phyloP scores from a whole-genome alignment of 2,113 vertebrate species.

The Notiomystis cincta region DNA sequence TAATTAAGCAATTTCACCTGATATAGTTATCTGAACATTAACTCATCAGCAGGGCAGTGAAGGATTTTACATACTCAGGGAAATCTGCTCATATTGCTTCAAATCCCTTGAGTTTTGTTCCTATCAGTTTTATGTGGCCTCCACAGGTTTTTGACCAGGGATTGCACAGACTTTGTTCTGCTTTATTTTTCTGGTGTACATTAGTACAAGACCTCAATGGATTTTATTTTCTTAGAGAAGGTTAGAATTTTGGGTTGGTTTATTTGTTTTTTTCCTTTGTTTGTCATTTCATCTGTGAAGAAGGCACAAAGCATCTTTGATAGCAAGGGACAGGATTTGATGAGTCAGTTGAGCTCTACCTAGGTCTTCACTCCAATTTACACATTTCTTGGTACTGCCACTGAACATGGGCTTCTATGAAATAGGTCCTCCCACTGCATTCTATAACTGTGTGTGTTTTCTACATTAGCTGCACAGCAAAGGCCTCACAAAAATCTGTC shows the following conservation, averaged over 20 bases:
- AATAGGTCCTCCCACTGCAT: not conserved
- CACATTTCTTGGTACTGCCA: not conserved
- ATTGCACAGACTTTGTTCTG: not conserved
- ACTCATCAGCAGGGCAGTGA: not conserved
- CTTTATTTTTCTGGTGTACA: not conserved
- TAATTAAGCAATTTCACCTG: slow-evolving; percentile 47
- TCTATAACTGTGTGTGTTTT: not conserved
- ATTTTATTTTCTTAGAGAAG: not conserved
- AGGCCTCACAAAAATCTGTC: not conserved
- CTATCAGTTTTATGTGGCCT: not conserved
- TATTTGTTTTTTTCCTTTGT: not conserved
- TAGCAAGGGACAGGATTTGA: not conserved
- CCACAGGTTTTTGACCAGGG: not conserved
- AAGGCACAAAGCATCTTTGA: not conserved
- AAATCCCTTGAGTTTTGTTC: not conserved
- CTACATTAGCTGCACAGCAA: not conserved
- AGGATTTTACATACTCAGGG: not conserved
- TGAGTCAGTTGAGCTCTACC: not conserved
- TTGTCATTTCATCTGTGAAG: not conserved
- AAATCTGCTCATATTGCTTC: not conserved
- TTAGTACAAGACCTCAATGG: not conserved
- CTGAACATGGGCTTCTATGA: not conserved
- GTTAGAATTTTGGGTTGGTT: not conserved
- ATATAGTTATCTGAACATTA: slow-evolving; percentile 27
- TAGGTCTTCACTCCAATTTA: not conserved